Evolutionary conservation across 2,113 vertebrate species (phyloP).

Genomic region (Tetrao urogallus): DNA sequence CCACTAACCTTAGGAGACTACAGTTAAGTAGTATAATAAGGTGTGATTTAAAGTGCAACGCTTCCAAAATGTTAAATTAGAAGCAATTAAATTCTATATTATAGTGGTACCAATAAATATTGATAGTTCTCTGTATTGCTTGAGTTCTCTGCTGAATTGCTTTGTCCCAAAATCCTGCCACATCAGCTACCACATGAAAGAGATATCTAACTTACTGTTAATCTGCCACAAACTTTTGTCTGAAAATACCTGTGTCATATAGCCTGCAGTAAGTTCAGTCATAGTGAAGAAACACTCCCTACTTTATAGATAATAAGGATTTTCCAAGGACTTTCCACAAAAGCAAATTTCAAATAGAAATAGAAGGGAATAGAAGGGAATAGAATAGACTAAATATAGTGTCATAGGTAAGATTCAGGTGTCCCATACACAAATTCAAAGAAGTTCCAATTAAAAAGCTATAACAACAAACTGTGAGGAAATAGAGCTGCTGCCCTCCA

Average conservation of each 20-base stretch:
- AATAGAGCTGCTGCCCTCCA: neutral
- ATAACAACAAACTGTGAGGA: neutral
- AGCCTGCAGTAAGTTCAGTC: neutral
- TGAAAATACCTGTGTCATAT: neutral
- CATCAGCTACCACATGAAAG: neutral
- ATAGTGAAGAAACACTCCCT: neutral
- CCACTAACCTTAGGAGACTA: neutral
- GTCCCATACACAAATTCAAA: neutral
- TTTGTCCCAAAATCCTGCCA: neutral
- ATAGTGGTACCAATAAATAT: neutral
- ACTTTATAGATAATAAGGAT: neutral
- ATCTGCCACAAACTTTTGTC: neutral
- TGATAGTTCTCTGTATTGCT: neutral
- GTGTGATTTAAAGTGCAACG: neutral
- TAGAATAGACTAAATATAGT: neutral
- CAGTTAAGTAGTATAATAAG: neutral
- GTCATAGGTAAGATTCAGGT: neutral
- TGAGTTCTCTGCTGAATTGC: neutral
- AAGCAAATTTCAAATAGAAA: neutral
- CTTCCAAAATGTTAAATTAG: neutral
- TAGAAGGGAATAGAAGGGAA: neutral
- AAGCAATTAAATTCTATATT: neutral
- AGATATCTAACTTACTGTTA: neutral
- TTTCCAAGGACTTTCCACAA: neutral
- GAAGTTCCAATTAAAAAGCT: neutral